phyloP scores from a whole-genome alignment of 2,113 vertebrate species.

The Sapayoa aenigma region DNA sequence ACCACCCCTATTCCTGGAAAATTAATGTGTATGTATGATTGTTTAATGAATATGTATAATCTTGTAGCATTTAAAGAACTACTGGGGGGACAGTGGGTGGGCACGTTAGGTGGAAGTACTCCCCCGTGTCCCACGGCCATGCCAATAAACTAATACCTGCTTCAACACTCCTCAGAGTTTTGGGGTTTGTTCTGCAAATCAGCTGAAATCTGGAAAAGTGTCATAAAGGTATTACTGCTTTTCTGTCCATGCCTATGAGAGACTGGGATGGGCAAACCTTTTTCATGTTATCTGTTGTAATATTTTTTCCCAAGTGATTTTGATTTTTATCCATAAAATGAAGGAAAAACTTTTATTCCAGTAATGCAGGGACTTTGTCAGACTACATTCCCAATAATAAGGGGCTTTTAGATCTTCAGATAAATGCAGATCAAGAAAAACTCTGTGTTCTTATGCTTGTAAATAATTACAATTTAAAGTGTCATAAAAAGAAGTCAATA shows the following conservation, averaged over 20 bases:
- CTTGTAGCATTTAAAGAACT: too few species aligned
- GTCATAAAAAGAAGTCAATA: slow-evolving; percentile 36
- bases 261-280: not conserved
- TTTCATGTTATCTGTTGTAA: not conserved
- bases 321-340: not conserved
- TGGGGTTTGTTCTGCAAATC: too few species aligned
- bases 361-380: not conserved
- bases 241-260: not conserved
- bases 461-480: slow-evolving; percentile 48
- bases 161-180: too few species aligned
- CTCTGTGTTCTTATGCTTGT: not conserved
- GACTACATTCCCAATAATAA: not conserved
- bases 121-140: too few species aligned
- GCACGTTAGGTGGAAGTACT: too few species aligned
- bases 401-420: not conserved
- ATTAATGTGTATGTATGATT: too few species aligned
- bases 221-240: not conserved
- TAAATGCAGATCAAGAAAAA: not conserved
- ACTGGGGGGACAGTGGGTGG: too few species aligned
- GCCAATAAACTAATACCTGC: too few species aligned
- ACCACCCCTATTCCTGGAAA: too few species aligned
- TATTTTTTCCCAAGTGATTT: not conserved
- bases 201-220: not conserved
- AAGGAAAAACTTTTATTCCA: not conserved
- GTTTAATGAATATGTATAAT: too few species aligned